Evolutionary conservation across 2,888 invertebrate genomes (phyloP).

Genomic region (Platynereis dumerilii): DNA sequence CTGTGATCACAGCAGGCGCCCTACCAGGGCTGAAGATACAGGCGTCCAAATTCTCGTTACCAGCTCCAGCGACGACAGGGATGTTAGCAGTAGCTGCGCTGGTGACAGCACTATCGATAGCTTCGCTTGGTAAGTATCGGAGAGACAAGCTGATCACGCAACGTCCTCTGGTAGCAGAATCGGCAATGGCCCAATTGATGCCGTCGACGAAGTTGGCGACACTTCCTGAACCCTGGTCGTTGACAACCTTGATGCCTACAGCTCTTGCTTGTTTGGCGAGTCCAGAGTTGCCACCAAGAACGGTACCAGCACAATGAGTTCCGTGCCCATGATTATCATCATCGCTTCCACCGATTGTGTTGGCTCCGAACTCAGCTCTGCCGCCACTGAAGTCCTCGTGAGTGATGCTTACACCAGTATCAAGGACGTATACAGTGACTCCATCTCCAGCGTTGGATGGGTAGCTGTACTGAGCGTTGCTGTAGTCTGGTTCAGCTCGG

Average conservation of each 20-base stretch:
- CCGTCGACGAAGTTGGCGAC: too few relatives aligned
- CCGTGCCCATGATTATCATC: background rate
- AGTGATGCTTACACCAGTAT: background rate
- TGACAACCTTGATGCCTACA: background rate
- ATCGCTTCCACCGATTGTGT: background rate
- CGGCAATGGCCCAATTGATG: too few relatives aligned
- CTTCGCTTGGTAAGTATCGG: too few relatives aligned
- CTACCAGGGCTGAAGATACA: too few relatives aligned
- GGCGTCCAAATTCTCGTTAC: too few relatives aligned
- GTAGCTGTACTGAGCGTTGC: background rate
- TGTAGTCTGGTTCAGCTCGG: too few relatives aligned
- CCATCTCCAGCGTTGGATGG: background rate
- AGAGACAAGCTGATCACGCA: too few relatives aligned
- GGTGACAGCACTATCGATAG: too few relatives aligned
- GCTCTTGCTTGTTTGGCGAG: background rate
- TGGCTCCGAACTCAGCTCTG: background rate
- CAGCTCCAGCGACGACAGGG: too few relatives aligned
- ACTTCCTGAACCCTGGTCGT: background rate
- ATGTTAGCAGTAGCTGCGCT: too few relatives aligned
- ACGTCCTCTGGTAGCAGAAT: too few relatives aligned
- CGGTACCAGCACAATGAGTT: background rate
- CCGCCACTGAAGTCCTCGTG: background rate
- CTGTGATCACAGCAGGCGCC: too few relatives aligned
- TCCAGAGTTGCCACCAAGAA: background rate
- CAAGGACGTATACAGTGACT: background rate